These are phyloP conservation scores for Hemistola chrysoprasaria DNA, from an alignment of 2,888 invertebrate genomes.

Conservation along the genomic window DNA sequence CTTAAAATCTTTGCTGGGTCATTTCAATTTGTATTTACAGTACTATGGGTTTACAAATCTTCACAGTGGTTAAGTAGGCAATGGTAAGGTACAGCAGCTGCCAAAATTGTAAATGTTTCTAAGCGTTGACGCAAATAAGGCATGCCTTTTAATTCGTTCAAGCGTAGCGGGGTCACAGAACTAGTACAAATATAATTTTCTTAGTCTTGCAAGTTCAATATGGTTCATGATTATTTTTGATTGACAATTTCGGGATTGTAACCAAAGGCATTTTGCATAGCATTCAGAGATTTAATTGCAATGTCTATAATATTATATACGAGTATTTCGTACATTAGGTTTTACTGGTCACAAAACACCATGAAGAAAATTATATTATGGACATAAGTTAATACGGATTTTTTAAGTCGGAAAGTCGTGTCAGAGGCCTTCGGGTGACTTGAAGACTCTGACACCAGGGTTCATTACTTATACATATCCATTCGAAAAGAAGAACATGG, in stretches of 20 bases:
- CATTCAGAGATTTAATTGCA: slow-evolving; percentile 16
- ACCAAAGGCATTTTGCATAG: slow-evolving; percentile 3
- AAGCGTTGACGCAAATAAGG: slow-evolving; percentile 54
- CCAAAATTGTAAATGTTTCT: slow-evolving; percentile 42
- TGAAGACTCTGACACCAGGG: too few relatives aligned
- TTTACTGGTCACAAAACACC: too few relatives aligned
- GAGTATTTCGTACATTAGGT: too few relatives aligned
- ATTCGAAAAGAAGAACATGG: too few relatives aligned
- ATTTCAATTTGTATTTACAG: too few relatives aligned
- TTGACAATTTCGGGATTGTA: neutral
- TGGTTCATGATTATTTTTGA: slow-evolving; percentile 6
- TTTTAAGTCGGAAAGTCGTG: too few relatives aligned
- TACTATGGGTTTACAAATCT: neutral
- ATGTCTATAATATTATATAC: too few relatives aligned
- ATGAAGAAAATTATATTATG: too few relatives aligned
- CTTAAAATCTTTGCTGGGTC: too few relatives aligned
- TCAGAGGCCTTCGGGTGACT: too few relatives aligned
- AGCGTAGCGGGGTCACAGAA: slow-evolving; percentile 76
- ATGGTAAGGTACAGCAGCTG: slow-evolving; percentile 36
- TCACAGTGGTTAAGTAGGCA: slow-evolving; percentile 20
- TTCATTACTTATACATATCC: too few relatives aligned
- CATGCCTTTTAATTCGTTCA: slow-evolving; percentile 63
- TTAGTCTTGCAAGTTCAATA: slow-evolving; percentile 31
- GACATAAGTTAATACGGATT: too few relatives aligned
- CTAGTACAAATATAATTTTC: slow-evolving; percentile 69